Percentiles rank a stretch among this genome's conserved stretches.
Evolutionary conservation across 2,113 vertebrate genomes (phyloP).

Genomic region (Vulpes ferrilata): DNA sequence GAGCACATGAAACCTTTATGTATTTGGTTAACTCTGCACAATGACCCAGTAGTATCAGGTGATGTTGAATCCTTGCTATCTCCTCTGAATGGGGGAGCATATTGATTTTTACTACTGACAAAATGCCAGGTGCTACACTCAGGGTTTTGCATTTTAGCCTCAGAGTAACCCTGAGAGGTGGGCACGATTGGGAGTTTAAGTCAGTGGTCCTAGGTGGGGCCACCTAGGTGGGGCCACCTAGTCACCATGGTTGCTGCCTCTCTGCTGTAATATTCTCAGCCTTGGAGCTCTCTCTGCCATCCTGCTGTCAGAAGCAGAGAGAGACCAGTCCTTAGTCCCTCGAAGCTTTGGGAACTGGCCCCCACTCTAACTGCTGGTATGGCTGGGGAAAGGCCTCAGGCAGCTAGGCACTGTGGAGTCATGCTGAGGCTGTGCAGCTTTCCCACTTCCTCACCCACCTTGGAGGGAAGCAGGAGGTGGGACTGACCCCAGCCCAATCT

Average conservation of each 20-base stretch:
- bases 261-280: neutral
- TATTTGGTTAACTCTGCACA: too few relatives aligned
- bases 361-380: neutral
- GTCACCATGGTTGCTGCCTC: neutral
- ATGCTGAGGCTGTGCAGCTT: neutral
- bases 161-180: neutral
- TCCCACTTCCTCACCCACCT: neutral
- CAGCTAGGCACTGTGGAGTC: neutral
- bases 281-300: neutral
- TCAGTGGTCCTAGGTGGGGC: neutral
- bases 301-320: neutral
- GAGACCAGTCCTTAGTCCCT: too few relatives aligned
- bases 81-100: neutral
- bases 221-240: too few relatives aligned
- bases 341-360: neutral
- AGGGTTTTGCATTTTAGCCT: neutral
- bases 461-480: neutral
- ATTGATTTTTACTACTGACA: neutral
- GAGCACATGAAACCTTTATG: neutral
- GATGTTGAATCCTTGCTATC: neutral
- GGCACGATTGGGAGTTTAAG: neutral
- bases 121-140: neutral
- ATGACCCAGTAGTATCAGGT: fast-evolving
- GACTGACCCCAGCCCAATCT: neutral
- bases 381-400: neutral